A percentile compares a stretch with the other conserved stretches of the same genome.
Evolutionary conservation across 2,888 invertebrate species (phyloP).

Genomic region (Heteromyza rotundicornis): DNA sequence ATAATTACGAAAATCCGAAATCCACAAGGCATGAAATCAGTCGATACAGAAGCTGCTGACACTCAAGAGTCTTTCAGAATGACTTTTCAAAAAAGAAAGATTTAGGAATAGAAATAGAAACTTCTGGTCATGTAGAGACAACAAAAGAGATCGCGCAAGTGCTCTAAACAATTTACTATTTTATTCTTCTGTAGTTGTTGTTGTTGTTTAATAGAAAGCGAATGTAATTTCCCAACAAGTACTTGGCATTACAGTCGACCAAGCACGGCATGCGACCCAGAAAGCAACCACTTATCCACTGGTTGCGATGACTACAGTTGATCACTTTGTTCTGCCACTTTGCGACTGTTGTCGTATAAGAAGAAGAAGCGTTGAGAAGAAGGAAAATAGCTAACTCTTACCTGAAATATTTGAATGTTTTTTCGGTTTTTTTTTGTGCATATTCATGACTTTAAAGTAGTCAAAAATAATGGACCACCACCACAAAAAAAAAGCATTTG

Average conservation of each 20-base stretch:
- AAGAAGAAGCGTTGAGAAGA: no score
- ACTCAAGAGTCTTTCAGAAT: not conserved
- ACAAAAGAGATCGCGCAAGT: not conserved
- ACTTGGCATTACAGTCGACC: not conserved
- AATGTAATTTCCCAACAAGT: not conserved
- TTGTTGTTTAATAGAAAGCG: slow-evolving; percentile 3
- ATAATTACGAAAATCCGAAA: not conserved
- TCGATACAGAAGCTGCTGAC: not conserved
- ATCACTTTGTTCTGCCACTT: not conserved
- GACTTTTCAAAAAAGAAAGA: slow-evolving; percentile 1
- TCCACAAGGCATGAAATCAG: not conserved
- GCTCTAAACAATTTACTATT: not conserved
- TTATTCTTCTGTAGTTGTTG: not conserved
- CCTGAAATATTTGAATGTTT: no score
- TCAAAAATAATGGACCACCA: not conserved
- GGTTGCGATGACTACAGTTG: no score
- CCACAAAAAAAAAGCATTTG: not conserved
- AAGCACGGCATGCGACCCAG: not conserved
- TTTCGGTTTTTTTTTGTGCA: no score
- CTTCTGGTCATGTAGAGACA: not conserved
- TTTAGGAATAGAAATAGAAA: not conserved
- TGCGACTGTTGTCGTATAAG: not conserved
- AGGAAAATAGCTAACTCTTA: no score
- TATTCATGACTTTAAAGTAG: not conserved
- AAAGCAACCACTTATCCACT: not conserved